Conservation (phyloP, 2,797 vertebrate genomes). For the Leptatherina wallacei region DNA sequence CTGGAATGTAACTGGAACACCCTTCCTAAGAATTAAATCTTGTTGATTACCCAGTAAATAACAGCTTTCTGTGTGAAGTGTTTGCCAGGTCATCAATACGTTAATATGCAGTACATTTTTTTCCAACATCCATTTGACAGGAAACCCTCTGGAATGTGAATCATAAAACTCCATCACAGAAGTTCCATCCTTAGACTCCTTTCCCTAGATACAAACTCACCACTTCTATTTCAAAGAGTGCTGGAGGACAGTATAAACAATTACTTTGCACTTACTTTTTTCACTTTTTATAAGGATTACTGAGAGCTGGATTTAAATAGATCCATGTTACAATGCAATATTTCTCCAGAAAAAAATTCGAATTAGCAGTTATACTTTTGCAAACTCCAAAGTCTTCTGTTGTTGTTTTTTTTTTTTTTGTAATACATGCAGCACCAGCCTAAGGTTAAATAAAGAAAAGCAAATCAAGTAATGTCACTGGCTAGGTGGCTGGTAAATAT, state of each 20-base stretch:
- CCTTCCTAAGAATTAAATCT: conserved; percentile 22
- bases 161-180: neutral
- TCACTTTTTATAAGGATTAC: neutral
- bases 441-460: too few species aligned
- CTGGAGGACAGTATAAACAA: conserved; percentile 1
- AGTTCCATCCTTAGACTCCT: neutral
- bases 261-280: conserved; percentile 4
- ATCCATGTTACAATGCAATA: neutral
- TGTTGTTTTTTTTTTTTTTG: neutral
- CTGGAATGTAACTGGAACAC: conserved; percentile 1
- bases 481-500: too few species aligned
- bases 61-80: neutral
- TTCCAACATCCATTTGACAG: neutral
- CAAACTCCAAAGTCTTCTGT: neutral
- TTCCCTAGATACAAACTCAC: conserved; percentile 8
- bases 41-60: neutral
- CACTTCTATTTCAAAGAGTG: conserved; percentile 18
- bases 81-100: neutral
- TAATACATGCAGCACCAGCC: too few species aligned
- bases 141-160: conserved; percentile 1
- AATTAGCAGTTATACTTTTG: too few species aligned
- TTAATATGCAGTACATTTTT: neutral
- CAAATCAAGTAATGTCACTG: too few species aligned
- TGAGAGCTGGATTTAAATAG: neutral
- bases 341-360: neutral